Evolutionary conservation across 1,140 invertebrate genomes (phyloP).

Genomic region (Drosophila arizonae): DNA sequence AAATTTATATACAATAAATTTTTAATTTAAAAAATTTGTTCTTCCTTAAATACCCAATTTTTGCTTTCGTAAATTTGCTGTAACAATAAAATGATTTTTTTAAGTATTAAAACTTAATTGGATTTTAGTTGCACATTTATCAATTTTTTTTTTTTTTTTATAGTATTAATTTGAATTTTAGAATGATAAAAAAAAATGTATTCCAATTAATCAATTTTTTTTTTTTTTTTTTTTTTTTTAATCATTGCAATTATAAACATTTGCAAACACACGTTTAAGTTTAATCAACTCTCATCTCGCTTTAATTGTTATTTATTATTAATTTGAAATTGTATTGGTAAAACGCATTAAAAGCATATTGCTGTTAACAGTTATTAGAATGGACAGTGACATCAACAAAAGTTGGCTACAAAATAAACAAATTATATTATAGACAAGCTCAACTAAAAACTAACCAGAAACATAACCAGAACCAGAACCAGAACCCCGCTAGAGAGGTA

Average conservation of each 20-base stretch:
- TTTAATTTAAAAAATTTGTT: too few species aligned
- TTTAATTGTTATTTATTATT: conserved; percentile 25
- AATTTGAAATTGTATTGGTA: conserved; percentile 22
- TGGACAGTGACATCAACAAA: conserved; percentile 36
- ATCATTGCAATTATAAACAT: neutral
- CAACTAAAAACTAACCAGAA: conserved; percentile 53
- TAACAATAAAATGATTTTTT: too few species aligned
- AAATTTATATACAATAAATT: too few species aligned
- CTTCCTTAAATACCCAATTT: too few species aligned
- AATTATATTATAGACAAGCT: conserved; percentile 58
- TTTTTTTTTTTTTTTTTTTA: too few species aligned
- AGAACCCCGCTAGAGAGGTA: neutral
- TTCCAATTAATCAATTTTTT: too few species aligned
- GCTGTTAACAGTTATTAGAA: conserved; percentile 43
- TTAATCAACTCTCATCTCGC: neutral
- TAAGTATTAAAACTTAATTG: too few species aligned
- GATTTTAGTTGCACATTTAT: too few species aligned
- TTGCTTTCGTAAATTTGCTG: too few species aligned
- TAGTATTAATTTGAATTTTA: too few species aligned
- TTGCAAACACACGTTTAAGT: neutral
- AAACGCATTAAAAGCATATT: conserved; percentile 40
- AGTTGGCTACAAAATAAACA: conserved; percentile 54
- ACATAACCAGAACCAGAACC: neutral
- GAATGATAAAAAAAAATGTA: too few species aligned
- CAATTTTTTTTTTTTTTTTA: too few species aligned